Evolutionary conservation across 2,888 invertebrate species (phyloP).

Genomic region (Papilio elwesi): DNA sequence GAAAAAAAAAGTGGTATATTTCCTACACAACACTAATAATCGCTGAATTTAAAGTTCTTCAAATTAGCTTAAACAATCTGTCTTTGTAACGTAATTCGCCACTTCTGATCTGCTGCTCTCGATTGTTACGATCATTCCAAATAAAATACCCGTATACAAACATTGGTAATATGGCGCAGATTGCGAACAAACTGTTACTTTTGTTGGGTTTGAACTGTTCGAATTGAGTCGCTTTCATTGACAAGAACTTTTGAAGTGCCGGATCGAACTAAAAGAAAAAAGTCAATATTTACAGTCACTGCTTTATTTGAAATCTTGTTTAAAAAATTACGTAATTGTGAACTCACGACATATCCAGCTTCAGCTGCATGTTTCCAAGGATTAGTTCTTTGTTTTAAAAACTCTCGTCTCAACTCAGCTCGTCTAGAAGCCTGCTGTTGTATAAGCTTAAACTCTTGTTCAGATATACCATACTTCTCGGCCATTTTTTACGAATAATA

Average conservation of each 20-base stretch:
- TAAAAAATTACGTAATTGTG: conserved; percentile 72
- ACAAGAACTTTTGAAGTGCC: conserved; percentile 89
- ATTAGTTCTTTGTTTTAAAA: conserved; percentile 87
- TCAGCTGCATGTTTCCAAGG: conserved; percentile 88
- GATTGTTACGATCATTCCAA: conserved; percentile 76
- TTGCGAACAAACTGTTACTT: conserved; percentile 80
- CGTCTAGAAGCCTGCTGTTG: conserved; percentile 86
- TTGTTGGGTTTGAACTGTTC: conserved; percentile 88
- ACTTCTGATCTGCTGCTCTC: conserved; percentile 85
- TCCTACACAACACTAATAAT: conserved; percentile 33
- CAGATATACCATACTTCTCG: conserved; percentile 82
- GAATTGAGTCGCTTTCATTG: conserved; percentile 87
- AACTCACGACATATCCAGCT: conserved; percentile 89
- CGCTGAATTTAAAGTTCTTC: background rate
- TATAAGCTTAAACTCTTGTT: conserved; percentile 77
- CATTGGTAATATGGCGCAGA: conserved; percentile 84
- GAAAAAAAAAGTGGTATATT: conserved; percentile 22
- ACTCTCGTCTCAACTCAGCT: conserved; percentile 86
- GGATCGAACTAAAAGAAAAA: conserved; percentile 89
- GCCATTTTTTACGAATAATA: conserved; percentile 59
- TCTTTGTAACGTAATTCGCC: conserved; percentile 91
- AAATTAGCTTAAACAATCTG: conserved; percentile 76
- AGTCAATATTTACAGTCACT: conserved; percentile 14
- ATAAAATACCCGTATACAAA: conserved; percentile 78
- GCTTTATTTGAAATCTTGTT: conserved; percentile 2